Percentiles rank a stretch among this genome's conserved stretches.
These are phyloP conservation scores for Tetragnatha versicolor DNA, from an alignment of 1,140 invertebrate genomes.

Conservation along the genomic window DNA sequence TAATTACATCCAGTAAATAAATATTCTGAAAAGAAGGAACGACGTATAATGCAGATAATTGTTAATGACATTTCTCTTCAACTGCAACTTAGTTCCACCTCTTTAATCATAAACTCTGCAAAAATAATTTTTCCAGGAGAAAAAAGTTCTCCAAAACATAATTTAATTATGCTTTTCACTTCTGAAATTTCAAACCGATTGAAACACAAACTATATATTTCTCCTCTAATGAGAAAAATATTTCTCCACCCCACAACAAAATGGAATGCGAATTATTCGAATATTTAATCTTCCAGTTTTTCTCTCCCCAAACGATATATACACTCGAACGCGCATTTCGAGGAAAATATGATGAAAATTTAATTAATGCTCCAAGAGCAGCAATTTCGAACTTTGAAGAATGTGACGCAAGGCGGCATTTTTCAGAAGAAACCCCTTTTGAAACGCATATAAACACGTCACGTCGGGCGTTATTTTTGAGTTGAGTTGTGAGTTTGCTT, in stretches of 20 bases:
- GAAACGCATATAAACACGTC: background rate
- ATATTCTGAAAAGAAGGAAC: background rate
- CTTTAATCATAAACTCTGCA: background rate
- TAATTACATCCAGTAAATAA: too few relatives aligned
- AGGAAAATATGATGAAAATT: constrained; percentile 12
- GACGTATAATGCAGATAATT: background rate
- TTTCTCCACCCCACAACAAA: background rate
- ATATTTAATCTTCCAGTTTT: constrained; percentile 32
- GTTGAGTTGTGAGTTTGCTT: too few relatives aligned
- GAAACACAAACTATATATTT: background rate
- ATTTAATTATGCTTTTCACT: constrained; percentile 17
- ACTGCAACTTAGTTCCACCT: background rate
- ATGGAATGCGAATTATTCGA: constrained; percentile 18
- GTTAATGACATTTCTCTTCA: background rate
- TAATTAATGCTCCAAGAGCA: constrained; percentile 22
- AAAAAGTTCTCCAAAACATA: background rate
- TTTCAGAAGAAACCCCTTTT: too few relatives aligned
- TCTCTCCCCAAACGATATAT: background rate
- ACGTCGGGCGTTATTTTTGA: too few relatives aligned
- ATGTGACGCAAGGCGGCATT: background rate
- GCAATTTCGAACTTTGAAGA: background rate
- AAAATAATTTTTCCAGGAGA: too few relatives aligned
- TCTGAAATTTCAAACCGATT: background rate
- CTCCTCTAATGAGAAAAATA: constrained; percentile 28
- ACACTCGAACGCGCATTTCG: background rate